Percentiles rank a stretch among this genome's conserved stretches.
Conservation (phyloP, 2,797 vertebrate species). For the Chloroceryle amazona region DNA sequence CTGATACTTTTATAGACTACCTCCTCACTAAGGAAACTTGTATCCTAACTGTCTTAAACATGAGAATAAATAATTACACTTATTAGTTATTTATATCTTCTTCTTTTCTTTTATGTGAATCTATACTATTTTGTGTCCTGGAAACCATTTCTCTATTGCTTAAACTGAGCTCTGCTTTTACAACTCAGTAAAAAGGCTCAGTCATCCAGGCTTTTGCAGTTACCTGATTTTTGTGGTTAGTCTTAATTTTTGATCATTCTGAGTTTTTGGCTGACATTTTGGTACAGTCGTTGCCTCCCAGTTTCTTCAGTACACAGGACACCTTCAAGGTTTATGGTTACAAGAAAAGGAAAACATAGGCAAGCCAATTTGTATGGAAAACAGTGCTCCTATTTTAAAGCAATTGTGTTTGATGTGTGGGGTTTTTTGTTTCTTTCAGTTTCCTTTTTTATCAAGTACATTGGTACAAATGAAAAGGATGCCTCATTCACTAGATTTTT, state of each 20-base stretch:
- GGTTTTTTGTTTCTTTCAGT: neutral
- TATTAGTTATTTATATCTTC: neutral
- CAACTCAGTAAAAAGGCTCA: neutral
- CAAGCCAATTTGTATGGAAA: neutral
- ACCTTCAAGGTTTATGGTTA: neutral
- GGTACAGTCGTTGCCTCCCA: neutral
- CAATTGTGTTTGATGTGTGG: accelerated
- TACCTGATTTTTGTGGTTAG: neutral
- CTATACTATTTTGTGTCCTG: neutral
- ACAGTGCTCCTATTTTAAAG: neutral
- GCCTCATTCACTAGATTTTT: neutral
- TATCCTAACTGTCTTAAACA: neutral
- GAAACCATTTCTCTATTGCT: neutral
- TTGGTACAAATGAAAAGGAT: neutral
- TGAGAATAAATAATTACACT: neutral
- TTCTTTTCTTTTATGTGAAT: neutral
- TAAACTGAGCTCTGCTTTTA: neutral
- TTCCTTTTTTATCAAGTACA: neutral
- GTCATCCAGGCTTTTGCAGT: neutral
- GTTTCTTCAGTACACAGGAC: neutral
- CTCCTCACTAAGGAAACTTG: neutral
- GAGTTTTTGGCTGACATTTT: neutral
- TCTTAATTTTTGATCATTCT: neutral
- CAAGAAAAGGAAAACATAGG: neutral
- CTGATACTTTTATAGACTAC: neutral